Evolutionary conservation across 2,888 invertebrate genomes (phyloP).

Genomic region (Eurois occulta): DNA sequence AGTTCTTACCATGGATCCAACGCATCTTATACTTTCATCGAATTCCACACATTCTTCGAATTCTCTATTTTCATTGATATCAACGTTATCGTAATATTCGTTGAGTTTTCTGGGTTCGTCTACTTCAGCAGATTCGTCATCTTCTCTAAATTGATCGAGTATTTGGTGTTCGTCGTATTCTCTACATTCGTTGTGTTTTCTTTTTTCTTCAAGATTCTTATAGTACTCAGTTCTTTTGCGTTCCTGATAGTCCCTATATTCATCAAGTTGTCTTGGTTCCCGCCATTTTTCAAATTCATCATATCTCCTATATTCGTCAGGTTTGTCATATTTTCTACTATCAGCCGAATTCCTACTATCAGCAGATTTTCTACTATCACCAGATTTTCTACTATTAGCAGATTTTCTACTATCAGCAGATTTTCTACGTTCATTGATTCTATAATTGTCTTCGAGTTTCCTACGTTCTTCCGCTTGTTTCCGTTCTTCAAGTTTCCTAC

Average conservation of each 20-base stretch:
- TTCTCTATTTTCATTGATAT: not conserved
- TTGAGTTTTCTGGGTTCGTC: not conserved
- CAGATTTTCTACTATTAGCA: not conserved
- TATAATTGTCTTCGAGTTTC: not conserved
- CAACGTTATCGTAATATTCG: not conserved
- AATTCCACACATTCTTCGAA: constrained; percentile 5
- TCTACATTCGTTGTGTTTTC: not conserved
- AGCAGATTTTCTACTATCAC: not conserved
- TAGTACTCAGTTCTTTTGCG: not conserved
- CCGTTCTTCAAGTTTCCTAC: not conserved
- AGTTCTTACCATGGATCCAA: not conserved
- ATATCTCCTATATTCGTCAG: not conserved
- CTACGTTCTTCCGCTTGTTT: constrained; percentile 8
- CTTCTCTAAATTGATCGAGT: not conserved
- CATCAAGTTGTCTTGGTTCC: not conserved
- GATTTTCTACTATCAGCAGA: not conserved
- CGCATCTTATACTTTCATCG: not conserved
- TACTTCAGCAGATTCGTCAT: not conserved
- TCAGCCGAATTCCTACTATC: not conserved
- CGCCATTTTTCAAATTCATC: not conserved
- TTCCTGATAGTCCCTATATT: constrained; percentile 4
- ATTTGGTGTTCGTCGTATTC: not conserved
- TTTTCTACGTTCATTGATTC: not conserved
- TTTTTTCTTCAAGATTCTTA: not conserved
- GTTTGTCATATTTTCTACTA: not conserved